Conservation (phyloP, 2,888 invertebrate genomes). For the Steinernema hermaphroditum region DNA sequence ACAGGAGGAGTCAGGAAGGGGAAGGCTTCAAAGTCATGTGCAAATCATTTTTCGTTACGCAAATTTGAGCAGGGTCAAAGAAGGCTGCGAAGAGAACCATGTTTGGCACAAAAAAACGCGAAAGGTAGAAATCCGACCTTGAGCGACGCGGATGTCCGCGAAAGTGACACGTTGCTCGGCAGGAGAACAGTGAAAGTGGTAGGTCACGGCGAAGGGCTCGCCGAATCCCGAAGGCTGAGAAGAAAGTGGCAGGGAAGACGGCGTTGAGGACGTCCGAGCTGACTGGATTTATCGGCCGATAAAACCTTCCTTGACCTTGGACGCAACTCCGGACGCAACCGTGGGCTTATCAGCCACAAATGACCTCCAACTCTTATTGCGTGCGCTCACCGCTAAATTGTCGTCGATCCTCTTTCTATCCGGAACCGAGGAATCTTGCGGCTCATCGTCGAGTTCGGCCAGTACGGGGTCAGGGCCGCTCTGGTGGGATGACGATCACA, state of each 20-base stretch:
- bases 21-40: not conserved
- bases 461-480: not conserved
- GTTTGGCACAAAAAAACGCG: slow-evolving; percentile 26
- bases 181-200: slow-evolving; percentile 24
- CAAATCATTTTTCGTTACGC: not conserved
- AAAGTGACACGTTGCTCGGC: slow-evolving; percentile 20
- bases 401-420: slow-evolving; percentile 14
- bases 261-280: slow-evolving; percentile 11
- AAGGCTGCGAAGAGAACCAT: not conserved
- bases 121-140: slow-evolving; percentile 31
- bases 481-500: not conserved
- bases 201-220: slow-evolving; percentile 20
- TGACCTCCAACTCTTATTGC: slow-evolving; percentile 29
- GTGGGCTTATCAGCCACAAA: slow-evolving; percentile 26
- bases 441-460: not conserved
- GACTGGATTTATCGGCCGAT: slow-evolving; percentile 30
- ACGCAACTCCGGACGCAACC: slow-evolving; percentile 28
- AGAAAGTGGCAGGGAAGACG: slow-evolving; percentile 13
- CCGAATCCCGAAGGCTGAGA: slow-evolving; percentile 20
- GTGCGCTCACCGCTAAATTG: slow-evolving; percentile 24
- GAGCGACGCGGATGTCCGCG: slow-evolving; percentile 25
- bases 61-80: slow-evolving; percentile 20
- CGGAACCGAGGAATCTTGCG: not conserved
- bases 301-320: slow-evolving; percentile 31
- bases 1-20: slow-evolving; percentile 12